A percentile compares a stretch with the other conserved stretches of the same genome.
These are phyloP conservation scores for Seladonia tumulorum DNA, from an alignment of 2,888 invertebrate species.

Conservation along the genomic window DNA sequence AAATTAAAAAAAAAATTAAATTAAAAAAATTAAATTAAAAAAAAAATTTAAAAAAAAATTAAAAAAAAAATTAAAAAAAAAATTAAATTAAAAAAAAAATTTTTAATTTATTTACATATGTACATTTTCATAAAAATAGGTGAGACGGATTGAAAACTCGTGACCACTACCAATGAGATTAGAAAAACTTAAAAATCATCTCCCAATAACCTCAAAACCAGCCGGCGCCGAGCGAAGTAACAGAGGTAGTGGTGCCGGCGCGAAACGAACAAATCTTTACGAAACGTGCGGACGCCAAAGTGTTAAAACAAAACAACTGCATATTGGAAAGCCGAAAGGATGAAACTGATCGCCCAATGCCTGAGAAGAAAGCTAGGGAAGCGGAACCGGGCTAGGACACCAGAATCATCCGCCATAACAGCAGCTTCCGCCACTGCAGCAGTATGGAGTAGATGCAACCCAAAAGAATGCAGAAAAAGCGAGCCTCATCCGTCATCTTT, in stretches of 20 bases:
- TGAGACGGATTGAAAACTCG: constrained; percentile 1
- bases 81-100: too few species aligned
- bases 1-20: constrained; percentile 27
- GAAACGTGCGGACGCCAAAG: constrained; percentile 12
- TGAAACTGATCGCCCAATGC: too few species aligned
- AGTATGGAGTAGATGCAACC: too few species aligned
- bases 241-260: neutral
- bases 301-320: constrained; percentile 2
- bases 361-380: too few species aligned
- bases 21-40: constrained; percentile 4
- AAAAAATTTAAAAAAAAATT: too few species aligned
- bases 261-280: constrained; percentile 13
- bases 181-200: constrained; percentile 16
- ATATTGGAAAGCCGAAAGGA: too few species aligned
- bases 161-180: constrained; percentile 16
- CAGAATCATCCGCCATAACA: too few species aligned
- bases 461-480: too few species aligned
- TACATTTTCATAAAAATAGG: constrained; percentile 3
- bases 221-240: constrained; percentile 10
- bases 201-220: constrained; percentile 16
- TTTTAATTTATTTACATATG: constrained; percentile 20
- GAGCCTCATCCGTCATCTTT: too few species aligned
- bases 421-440: too few species aligned
- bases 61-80: too few species aligned
- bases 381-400: too few species aligned